phyloP scores from a whole-genome alignment of 2,888 invertebrate genomes.

The Troides aeacus region DNA sequence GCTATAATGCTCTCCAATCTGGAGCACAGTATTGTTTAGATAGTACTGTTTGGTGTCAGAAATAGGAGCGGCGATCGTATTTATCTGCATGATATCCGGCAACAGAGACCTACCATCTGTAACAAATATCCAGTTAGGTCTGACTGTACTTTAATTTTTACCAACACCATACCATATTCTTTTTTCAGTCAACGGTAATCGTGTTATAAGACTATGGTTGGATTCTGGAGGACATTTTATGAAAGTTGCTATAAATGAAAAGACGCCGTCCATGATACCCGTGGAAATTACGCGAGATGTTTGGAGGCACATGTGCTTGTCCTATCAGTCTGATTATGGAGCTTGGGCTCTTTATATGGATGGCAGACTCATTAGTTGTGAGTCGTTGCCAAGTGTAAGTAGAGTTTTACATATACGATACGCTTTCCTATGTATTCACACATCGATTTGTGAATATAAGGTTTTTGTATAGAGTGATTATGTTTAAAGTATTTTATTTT shows the following conservation, averaged over 20 bases:
- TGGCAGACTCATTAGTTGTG: slow-evolving; percentile 72
- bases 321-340: slow-evolving; percentile 82
- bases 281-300: slow-evolving; percentile 65
- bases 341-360: slow-evolving; percentile 82
- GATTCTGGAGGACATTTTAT: slow-evolving; percentile 77
- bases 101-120: no score
- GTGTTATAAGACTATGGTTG: slow-evolving; percentile 81
- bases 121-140: no score
- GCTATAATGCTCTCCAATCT: no score
- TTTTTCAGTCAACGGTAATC: slow-evolving; percentile 76
- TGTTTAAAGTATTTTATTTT: no score
- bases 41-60: no score
- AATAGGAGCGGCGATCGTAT: no score
- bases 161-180: slow-evolving; percentile 1
- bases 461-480: no score
- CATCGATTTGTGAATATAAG: no score
- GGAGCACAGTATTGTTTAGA: no score
- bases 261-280: slow-evolving; percentile 64
- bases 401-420: not conserved
- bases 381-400: slow-evolving; percentile 58
- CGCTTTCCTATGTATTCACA: no score
- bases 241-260: slow-evolving; percentile 76
- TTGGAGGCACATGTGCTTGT: slow-evolving; percentile 85
- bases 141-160: not conserved
- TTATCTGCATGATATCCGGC: no score